Evolutionary conservation across 2,113 vertebrate genomes (phyloP), one percentile per base, ranked within the genome.

Genomic region (Piliocolobus tephrosceles): DNA sequence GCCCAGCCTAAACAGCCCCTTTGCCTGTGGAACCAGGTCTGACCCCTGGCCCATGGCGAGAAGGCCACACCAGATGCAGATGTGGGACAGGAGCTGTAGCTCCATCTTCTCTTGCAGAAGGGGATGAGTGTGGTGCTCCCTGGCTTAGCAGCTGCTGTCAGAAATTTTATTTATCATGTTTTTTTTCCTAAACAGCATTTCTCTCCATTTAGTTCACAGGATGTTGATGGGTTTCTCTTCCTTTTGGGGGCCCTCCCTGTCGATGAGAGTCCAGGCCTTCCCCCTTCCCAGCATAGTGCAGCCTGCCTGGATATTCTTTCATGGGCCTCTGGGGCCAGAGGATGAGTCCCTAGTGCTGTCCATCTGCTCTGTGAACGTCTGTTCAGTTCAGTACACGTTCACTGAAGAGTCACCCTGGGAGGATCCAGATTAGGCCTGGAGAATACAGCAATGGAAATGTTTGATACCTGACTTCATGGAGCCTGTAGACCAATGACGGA

Each of bases 71-170:
- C 55, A 16, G 75, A 87, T 10, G 81, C n/a, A 52, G 64, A 32
- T 3, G 2, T 68, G 1, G 57, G 45, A 52, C 13, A 0, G 10
- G 66, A 38, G 47, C 9, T 50, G 13, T 0, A 3, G 22, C 13
- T 35, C 20, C 1, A 11, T 10, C 14, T 50, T 55, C 25, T 73
- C 86, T 84, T 70, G 23, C 22, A 79, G 18, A 73, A 45, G 68
- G 32, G 72, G 38, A 66, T 14, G 16, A 45, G n/a, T 0, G 0
- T 58, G 16, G 27, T 30, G 61, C 72, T 75, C 40, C 57, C 55
- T 90, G 30, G 50, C 40, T 85, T 14, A 64, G 47, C 43, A 47
- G 43, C 32, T 87, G 12, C 30, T 55, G 8, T 79, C 32, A 72
- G 76, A 32, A 64, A 76, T 84, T 88, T 68, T 57, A 45, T 40